These are phyloP conservation scores for Maccullochella peelii DNA, from an alignment of 2,113 vertebrate species.

Conservation along the genomic window DNA sequence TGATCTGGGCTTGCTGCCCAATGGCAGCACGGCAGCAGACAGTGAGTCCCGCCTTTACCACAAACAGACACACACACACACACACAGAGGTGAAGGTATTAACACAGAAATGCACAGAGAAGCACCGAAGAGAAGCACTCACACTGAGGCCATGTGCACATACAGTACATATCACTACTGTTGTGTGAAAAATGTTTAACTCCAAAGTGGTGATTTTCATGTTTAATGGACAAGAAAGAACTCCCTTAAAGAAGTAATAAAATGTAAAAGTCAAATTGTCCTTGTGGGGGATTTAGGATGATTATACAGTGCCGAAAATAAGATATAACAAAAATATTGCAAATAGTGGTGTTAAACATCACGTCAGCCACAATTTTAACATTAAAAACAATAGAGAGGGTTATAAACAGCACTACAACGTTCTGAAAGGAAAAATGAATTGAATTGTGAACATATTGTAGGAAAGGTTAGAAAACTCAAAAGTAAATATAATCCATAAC, in stretches of 20 bases:
- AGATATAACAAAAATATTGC: neutral
- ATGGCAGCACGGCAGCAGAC: conserved; percentile 88
- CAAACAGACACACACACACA: conserved; percentile 35
- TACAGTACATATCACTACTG: neutral
- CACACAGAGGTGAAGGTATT: neutral
- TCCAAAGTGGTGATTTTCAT: neutral
- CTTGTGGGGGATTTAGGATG: neutral
- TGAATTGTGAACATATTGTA: neutral
- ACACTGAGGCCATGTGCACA: neutral
- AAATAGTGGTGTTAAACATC: neutral
- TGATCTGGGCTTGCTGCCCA: conserved; percentile 92
- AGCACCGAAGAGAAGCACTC: neutral
- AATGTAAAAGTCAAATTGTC: neutral
- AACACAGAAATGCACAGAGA: conserved; percentile 43
- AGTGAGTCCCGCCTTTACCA: conserved; percentile 88
- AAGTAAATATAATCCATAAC: neutral
- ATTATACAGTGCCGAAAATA: no score
- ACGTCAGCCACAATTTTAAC: neutral
- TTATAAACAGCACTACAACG: neutral
- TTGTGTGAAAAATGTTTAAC: neutral
- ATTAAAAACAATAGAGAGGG: neutral
- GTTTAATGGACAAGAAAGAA: neutral
- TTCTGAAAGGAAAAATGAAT: neutral
- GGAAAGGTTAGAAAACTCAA: neutral
- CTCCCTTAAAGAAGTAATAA: neutral